Evolutionary conservation across 1,140 invertebrate species (phyloP), one percentile per base, ranked within the genome.

Genomic region (Drosophila kurseongensis): DNA sequence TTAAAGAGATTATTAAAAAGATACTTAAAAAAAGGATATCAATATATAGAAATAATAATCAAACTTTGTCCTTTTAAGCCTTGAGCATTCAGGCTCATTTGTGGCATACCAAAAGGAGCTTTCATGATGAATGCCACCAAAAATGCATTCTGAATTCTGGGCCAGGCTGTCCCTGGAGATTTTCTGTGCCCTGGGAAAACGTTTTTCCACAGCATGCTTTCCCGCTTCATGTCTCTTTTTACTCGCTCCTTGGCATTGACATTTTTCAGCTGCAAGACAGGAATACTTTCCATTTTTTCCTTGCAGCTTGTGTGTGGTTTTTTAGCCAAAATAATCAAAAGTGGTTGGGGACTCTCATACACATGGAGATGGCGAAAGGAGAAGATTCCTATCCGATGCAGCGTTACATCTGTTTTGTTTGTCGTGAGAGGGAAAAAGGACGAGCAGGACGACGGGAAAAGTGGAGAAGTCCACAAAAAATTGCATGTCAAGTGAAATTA

Each of bases 401-500:
- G 62, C 42, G 61, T 72, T 88, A 84, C 63, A 89, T 75, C 62
- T 83, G 79, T 88, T 86, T 76, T 82, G 75, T 69, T 75, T 86
- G 83, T 60, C 14, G 23, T 41, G 23, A 45, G 40, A 41, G 12
- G 23, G 9, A 2, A 40, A 29, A 5, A 57, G 71, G 12, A 48
- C 5, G 29, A 6, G 12, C 32, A 18, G 29, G n/a, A n/a, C n/a
- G n/a, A n/a, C n/a, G 29, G n/a, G 7, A n/a, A 13, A 7, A 14
- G 23, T 29, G 12, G 44, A 12, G 35, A 42, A 60, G 60, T 71
- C 66, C 29, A 79, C 59, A 83, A 82, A 88, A 83, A 89, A 84
- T 84, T 83, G 80, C 80, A 89, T 88, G 84, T 80, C 80, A 88
- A 89, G 84, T 84, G 80, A 88, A 88, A 83, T 88, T 83, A 88